Percentiles rank a stretch among this genome's conserved stretches.
Evolutionary conservation across 2,888 invertebrate species (phyloP).

Genomic region (Lepas anatifera): DNA sequence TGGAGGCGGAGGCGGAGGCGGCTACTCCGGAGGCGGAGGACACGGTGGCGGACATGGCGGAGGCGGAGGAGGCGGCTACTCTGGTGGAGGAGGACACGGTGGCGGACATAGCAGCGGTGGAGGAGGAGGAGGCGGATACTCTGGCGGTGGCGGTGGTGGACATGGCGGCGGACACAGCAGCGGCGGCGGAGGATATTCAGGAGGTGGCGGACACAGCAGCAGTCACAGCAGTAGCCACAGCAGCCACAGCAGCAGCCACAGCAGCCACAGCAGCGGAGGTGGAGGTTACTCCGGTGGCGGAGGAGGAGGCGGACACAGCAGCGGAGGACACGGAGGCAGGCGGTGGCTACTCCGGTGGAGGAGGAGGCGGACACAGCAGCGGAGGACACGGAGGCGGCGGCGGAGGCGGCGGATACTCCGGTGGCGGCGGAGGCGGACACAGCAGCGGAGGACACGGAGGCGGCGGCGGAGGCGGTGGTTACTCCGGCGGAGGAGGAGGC

Average conservation of each 20-base stretch:
- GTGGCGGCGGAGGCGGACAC: conserved; percentile 6
- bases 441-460: not conserved
- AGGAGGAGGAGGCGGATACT: not conserved
- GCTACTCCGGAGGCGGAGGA: not conserved
- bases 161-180: not conserved
- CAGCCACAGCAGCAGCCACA: not conserved
- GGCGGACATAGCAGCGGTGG: not conserved
- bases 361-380: conserved; percentile 2
- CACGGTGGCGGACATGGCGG: not conserved
- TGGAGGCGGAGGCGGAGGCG: not conserved
- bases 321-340: conserved; percentile 9
- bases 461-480: conserved; percentile 4
- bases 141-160: not conserved
- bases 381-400: conserved; percentile 13
- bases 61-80: not conserved
- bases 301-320: not conserved
- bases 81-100: not conserved
- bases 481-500: not conserved
- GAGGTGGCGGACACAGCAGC: not conserved
- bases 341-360: not conserved
- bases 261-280: not conserved
- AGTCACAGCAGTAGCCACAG: not conserved
- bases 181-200: not conserved
- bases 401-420: not conserved
- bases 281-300: not conserved